These are phyloP conservation scores for Caenorhabditis becei DNA, from an alignment of 2,888 invertebrate genomes.

Conservation along the genomic window DNA sequence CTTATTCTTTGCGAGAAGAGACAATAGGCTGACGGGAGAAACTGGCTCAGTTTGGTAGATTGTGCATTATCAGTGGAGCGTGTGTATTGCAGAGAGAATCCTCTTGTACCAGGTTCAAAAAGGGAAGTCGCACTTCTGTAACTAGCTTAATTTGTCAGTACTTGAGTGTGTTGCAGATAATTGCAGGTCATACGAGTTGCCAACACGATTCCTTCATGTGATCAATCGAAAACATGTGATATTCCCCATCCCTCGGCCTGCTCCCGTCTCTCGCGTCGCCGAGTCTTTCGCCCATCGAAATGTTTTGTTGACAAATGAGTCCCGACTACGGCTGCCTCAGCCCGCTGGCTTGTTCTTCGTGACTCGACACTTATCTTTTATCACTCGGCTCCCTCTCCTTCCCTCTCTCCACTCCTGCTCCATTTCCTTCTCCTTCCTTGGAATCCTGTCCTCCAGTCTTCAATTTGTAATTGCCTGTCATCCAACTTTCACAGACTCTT, in stretches of 20 bases:
- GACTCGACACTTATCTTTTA: slow-evolving; percentile 45
- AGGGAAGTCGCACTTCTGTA: too few species aligned
- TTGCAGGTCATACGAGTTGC: too few species aligned
- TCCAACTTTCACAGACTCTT: not conserved
- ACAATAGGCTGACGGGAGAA: too few species aligned
- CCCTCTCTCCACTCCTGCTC: slow-evolving; percentile 6
- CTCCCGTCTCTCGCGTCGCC: slow-evolving; percentile 8
- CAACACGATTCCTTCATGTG: not conserved
- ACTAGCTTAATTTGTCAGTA: too few species aligned
- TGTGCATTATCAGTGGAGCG: too few species aligned
- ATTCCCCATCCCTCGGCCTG: not conserved
- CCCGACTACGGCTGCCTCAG: slow-evolving; percentile 13
- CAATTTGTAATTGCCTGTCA: not conserved
- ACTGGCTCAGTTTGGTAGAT: too few species aligned
- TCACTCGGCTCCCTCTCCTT: slow-evolving; percentile 35
- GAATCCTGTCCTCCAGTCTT: not conserved
- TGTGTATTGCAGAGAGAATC: too few species aligned
- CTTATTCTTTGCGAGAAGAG: too few species aligned
- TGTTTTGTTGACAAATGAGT: slow-evolving; percentile 38
- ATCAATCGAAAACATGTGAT: slow-evolving; percentile 7
- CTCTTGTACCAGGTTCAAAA: too few species aligned
- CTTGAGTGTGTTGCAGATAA: too few species aligned
- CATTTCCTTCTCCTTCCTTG: slow-evolving; percentile 5
- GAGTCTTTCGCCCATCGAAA: slow-evolving; percentile 8
- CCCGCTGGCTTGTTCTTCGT: slow-evolving; percentile 30